These are phyloP conservation scores for Columba livia DNA, from an alignment of 2,113 vertebrate genomes.

Conservation along the genomic window DNA sequence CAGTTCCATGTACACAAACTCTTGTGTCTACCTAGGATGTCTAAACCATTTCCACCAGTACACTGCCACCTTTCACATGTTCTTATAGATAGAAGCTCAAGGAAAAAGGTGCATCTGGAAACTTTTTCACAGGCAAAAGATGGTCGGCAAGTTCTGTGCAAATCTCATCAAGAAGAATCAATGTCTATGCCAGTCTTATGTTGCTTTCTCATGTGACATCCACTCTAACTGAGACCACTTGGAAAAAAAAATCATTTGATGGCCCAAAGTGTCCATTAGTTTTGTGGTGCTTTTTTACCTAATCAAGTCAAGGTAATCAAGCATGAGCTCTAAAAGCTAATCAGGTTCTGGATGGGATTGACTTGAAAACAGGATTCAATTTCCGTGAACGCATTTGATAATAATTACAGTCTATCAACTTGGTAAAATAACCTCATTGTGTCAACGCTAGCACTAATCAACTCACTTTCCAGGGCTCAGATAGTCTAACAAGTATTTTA, in stretches of 20 bases:
- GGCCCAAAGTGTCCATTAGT: not conserved
- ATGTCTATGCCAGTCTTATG: not conserved
- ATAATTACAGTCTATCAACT: not conserved
- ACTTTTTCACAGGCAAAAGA: not conserved
- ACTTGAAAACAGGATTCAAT: not conserved
- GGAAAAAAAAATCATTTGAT: not conserved
- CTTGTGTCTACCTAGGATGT: not conserved
- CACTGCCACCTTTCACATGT: not conserved
- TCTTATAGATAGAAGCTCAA: not conserved
- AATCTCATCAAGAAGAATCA: not conserved
- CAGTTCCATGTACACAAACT: not conserved
- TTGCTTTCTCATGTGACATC: not conserved
- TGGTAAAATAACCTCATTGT: conserved; percentile 23
- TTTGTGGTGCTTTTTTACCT: not conserved
- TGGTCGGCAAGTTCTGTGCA: not conserved
- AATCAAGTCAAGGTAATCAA: conserved; percentile 9
- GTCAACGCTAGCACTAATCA: not conserved
- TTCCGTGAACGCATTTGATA: not conserved
- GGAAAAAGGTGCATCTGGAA: not conserved
- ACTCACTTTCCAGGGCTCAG: not conserved
- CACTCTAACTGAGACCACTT: not conserved
- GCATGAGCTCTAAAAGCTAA: not conserved
- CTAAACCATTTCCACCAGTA: not conserved
- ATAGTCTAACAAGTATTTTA: not conserved
- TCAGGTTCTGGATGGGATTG: not conserved